Percentiles rank a stretch among this genome's conserved stretches.
These are phyloP conservation scores for Stenoptilia bipunctidactyla DNA, from an alignment of 2,888 invertebrate species.

Conservation along the genomic window DNA sequence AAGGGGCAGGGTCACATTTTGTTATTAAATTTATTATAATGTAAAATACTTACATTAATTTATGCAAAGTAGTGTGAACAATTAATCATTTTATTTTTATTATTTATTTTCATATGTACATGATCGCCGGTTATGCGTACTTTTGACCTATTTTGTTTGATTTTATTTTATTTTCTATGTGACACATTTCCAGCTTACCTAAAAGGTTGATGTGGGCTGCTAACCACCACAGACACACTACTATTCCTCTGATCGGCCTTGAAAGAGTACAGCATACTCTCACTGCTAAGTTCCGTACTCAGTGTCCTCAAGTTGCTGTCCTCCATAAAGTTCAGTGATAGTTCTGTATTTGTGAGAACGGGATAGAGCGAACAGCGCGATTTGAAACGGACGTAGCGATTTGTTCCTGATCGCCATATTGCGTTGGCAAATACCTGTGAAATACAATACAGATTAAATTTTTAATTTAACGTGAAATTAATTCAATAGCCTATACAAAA, in stretches of 20 bases:
- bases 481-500: too few relatives aligned
- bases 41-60: too few relatives aligned
- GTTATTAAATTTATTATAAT: too few relatives aligned
- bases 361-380: slow-evolving; percentile 45
- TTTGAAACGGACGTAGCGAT: slow-evolving; percentile 52
- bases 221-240: slow-evolving; percentile 37
- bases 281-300: slow-evolving; percentile 34
- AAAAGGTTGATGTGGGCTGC: slow-evolving; percentile 33
- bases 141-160: too few relatives aligned
- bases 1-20: too few relatives aligned
- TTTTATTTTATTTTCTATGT: too few relatives aligned
- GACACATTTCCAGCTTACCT: slow-evolving; percentile 1
- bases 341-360: slow-evolving; percentile 38
- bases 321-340: slow-evolving; percentile 34
- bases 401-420: slow-evolving; percentile 58
- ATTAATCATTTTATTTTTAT: too few relatives aligned
- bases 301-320: slow-evolving; percentile 30
- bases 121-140: too few relatives aligned
- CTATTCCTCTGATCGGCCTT: slow-evolving; percentile 40
- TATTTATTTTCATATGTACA: too few relatives aligned
- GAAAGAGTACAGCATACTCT: slow-evolving; percentile 39
- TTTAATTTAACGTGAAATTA: too few relatives aligned
- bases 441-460: too few relatives aligned
- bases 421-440: slow-evolving; percentile 49
- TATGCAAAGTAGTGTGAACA: too few relatives aligned